Evolutionary conservation across 1,140 invertebrate genomes (phyloP).

Genomic region (Philopotamus ludificatus): DNA sequence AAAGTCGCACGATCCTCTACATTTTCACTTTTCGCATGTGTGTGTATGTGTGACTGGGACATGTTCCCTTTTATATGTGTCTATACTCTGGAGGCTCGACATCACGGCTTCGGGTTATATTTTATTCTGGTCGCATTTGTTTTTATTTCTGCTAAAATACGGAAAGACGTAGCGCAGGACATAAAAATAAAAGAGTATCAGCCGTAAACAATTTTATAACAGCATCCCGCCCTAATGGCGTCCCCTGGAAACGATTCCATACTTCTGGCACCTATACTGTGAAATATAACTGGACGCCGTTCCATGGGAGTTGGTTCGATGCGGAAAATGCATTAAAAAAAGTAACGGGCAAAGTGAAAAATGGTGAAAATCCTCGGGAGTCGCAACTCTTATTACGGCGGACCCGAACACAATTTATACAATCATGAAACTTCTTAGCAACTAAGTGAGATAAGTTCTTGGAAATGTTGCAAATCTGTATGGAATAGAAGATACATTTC

Average conservation of each 20-base stretch:
- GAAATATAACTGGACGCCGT: too few relatives aligned
- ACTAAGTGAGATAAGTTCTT: too few relatives aligned
- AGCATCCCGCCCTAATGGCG: constrained; percentile 11
- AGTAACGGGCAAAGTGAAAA: too few relatives aligned
- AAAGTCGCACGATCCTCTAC: background rate
- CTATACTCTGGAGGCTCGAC: background rate
- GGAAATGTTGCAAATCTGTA: too few relatives aligned
- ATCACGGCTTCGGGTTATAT: constrained; percentile 16
- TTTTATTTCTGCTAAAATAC: constrained; percentile 18
- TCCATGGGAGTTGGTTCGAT: too few relatives aligned
- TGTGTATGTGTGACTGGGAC: background rate
- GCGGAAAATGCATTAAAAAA: too few relatives aligned
- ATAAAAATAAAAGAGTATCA: constrained; percentile 29
- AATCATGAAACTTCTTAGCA: too few relatives aligned
- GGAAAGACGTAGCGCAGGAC: constrained; percentile 13
- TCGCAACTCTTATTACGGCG: too few relatives aligned
- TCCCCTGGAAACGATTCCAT: constrained; percentile 1
- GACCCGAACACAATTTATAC: too few relatives aligned
- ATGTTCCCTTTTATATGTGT: background rate
- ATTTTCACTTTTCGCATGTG: background rate
- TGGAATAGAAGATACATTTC: too few relatives aligned
- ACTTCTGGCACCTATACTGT: background rate
- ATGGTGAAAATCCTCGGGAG: too few relatives aligned
- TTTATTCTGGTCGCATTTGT: constrained; percentile 24
- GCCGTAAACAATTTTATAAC: constrained; percentile 32